Conservation (phyloP, 1,140 invertebrate genomes). For the Cyclargus thomasi region DNA sequence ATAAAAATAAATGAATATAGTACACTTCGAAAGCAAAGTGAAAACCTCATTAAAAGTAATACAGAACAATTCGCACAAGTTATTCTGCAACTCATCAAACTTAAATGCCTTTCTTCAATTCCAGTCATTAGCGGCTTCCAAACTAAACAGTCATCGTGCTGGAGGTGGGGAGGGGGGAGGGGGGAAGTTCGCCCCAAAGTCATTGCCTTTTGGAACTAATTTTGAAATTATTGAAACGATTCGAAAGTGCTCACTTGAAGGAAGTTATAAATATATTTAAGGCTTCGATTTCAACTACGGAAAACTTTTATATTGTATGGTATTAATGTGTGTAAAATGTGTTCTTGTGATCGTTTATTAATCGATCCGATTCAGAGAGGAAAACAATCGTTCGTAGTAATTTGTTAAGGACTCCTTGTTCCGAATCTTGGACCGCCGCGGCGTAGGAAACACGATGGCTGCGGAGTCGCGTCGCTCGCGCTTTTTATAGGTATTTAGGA, state of each 20-base stretch:
- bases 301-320: too few species aligned
- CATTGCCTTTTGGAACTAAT: neutral
- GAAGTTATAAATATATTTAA: neutral
- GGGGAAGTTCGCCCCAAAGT: neutral
- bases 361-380: too few species aligned
- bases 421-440: too few species aligned
- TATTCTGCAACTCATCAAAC: slow-evolving; percentile 16
- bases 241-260: neutral
- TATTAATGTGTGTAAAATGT: too few species aligned
- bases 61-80: slow-evolving; percentile 12
- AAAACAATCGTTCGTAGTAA: too few species aligned
- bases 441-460: too few species aligned
- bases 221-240: neutral
- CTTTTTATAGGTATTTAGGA: too few species aligned
- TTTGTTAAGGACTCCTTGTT: too few species aligned
- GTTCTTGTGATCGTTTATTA: too few species aligned
- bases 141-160: slow-evolving; percentile 19
- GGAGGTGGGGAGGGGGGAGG: neutral
- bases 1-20: neutral
- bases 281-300: neutral
- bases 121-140: slow-evolving; percentile 18
- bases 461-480: too few species aligned
- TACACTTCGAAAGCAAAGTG: neutral
- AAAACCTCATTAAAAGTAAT: slow-evolving; percentile 18
- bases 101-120: slow-evolving; percentile 22